Base-by-base conservation (phyloP, 2,113 vertebrate species). In the Boleophthalmus pectinirostris region DNA sequence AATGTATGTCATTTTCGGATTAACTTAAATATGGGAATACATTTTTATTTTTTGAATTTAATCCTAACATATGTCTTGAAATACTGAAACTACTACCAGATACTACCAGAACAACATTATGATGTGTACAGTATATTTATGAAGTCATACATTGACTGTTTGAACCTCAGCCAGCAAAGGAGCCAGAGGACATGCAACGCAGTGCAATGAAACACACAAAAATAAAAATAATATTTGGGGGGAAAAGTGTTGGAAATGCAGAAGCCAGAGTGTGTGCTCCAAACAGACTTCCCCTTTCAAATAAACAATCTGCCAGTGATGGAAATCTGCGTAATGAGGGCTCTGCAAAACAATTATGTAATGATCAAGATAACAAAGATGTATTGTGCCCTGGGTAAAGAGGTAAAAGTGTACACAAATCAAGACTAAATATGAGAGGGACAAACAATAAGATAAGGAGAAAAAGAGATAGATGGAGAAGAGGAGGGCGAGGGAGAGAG, bases 301-400 rank as follows among this genome's bases (percentile, higher is more conserved):
- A 82, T 75, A 66, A 81, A 74, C 71, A 75, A 68, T 70, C 68
- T 80, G 57, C 33, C 53, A 70, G 38, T 66, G 25, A 69, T 72
- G 58, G 72, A 70, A 74, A 79, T 82, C 79, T 80, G 21, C 64
- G 47, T 73, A 72, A 77, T 83, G 38, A 79, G 68, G 75, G 63
- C 73, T 80, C 69, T 80, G 74, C 81, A 79, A 74, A 80, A 77
- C 18, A 68, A 83, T 78, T 58, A 70, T 83, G 80, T 73, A 75
- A 83, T 73, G 71, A 54, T 54, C 20, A 54, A 54, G 51, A 54
- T 54, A 76, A 71, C 47, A 79, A 68, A 64, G 61, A 81, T 69
- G 82, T 81, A 77, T 81, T 80, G 72, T 85, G 45, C 78, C 73
- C 21, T 11, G 56, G 70, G 69, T 71, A 71, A 58, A 61, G 53